Evolutionary conservation across 2,113 vertebrate genomes (phyloP).

Genomic region (Alces alces): DNA sequence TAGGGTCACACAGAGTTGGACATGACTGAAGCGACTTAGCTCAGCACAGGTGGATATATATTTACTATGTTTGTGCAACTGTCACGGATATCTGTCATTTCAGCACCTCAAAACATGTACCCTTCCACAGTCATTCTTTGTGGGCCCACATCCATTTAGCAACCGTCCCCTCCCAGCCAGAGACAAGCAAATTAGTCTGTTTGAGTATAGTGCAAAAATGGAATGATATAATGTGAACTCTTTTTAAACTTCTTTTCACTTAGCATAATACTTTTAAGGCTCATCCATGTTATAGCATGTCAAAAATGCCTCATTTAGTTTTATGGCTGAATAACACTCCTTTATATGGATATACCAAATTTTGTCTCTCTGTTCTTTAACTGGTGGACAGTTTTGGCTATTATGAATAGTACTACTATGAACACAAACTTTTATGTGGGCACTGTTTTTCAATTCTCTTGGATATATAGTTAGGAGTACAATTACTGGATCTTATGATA

Average conservation of each 20-base stretch:
- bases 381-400: background rate
- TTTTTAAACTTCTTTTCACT: background rate
- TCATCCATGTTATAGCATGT: background rate
- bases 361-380: background rate
- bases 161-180: background rate
- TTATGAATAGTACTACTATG: background rate
- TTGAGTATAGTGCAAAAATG: background rate
- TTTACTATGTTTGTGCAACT: fast-evolving
- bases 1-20: background rate
- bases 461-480: background rate
- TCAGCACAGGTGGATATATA: background rate
- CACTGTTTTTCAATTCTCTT: background rate
- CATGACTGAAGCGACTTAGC: background rate
- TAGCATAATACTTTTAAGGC: background rate
- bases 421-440: background rate
- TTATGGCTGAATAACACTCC: background rate
- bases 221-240: too few relatives aligned
- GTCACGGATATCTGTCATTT: background rate
- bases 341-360: background rate
- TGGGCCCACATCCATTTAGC: fast-evolving
- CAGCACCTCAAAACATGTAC: background rate
- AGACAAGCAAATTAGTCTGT: background rate
- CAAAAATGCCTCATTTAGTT: background rate
- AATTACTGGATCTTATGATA: background rate
- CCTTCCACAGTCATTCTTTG: background rate